Percentiles rank a stretch among this genome's conserved stretches.
Evolutionary conservation across 2,113 vertebrate species (phyloP).

Genomic region (Regulus satrapa): DNA sequence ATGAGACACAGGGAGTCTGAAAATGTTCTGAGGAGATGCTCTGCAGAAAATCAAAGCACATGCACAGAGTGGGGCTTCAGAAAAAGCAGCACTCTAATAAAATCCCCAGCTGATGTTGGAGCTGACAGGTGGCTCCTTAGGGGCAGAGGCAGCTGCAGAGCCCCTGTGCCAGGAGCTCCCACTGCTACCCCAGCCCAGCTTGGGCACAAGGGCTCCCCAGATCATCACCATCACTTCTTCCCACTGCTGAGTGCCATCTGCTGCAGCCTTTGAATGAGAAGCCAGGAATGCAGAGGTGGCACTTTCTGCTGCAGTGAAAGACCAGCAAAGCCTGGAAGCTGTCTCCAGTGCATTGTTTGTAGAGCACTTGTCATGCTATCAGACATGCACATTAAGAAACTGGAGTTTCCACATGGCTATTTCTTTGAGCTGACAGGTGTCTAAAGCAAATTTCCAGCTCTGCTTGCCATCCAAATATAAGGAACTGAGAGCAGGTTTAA

Average conservation of each 20-base stretch:
- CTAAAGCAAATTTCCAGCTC: not conserved
- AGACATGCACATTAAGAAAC: not conserved
- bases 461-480: not conserved
- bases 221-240: not conserved
- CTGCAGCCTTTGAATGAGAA: not conserved
- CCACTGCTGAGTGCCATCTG: accelerated
- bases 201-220: not conserved
- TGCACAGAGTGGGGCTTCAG: not conserved
- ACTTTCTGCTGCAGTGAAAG: not conserved
- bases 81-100: not conserved
- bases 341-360: accelerated
- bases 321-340: not conserved
- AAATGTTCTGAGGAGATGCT: not conserved
- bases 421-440: conserved; percentile 25
- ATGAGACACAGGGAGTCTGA: not conserved
- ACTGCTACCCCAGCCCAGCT: not conserved
- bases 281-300: not conserved
- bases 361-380: not conserved
- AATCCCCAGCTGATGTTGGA: not conserved
- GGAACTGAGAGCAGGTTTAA: not conserved
- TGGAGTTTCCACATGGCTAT: not conserved
- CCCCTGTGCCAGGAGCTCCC: not conserved
- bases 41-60: not conserved
- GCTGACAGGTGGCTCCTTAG: not conserved
- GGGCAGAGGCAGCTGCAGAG: not conserved